A percentile compares a stretch with the other conserved stretches of the same genome.
Conservation (phyloP, 2,888 invertebrate species). For the Diarsia dahlii region DNA sequence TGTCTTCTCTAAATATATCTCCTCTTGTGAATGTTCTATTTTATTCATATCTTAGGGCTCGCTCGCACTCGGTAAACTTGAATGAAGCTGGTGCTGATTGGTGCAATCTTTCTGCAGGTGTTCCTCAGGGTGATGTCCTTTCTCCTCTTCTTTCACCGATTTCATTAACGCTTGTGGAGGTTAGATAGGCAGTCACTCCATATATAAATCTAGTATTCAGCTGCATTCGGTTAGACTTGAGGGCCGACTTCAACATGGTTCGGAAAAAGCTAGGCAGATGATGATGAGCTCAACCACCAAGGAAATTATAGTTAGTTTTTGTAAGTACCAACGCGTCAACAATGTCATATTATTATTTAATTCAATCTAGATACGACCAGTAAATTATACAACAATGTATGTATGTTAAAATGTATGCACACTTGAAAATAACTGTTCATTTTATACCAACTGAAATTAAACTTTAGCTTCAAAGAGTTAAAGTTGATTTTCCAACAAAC, state of each 20-base stretch:
- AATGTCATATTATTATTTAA: conserved; percentile 53
- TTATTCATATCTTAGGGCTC: too few species aligned
- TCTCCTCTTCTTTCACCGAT: too few species aligned
- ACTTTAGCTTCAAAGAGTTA: rapidly evolving
- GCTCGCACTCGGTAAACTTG: too few species aligned
- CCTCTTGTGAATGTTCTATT: too few species aligned
- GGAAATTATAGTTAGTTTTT: conserved; percentile 28
- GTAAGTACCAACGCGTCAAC: conserved; percentile 33
- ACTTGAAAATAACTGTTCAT: conserved; percentile 50
- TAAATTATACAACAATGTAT: conserved; percentile 47
- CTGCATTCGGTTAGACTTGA: not conserved
- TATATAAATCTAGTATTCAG: not conserved
- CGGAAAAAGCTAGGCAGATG: not conserved
- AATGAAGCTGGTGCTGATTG: too few species aligned
- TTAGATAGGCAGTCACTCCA: too few species aligned
- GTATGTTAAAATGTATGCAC: conserved; percentile 29
- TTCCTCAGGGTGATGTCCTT: too few species aligned
- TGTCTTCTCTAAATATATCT: too few species aligned
- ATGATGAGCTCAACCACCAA: not conserved
- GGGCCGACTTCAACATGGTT: not conserved
- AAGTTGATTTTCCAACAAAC: not conserved
- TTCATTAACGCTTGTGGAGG: too few species aligned
- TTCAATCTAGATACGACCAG: conserved; percentile 57
- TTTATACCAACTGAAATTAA: not conserved
- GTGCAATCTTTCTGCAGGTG: too few species aligned